phyloP scores from a whole-genome alignment of 2,113 vertebrate genomes.

The Nansenia antarctica region DNA sequence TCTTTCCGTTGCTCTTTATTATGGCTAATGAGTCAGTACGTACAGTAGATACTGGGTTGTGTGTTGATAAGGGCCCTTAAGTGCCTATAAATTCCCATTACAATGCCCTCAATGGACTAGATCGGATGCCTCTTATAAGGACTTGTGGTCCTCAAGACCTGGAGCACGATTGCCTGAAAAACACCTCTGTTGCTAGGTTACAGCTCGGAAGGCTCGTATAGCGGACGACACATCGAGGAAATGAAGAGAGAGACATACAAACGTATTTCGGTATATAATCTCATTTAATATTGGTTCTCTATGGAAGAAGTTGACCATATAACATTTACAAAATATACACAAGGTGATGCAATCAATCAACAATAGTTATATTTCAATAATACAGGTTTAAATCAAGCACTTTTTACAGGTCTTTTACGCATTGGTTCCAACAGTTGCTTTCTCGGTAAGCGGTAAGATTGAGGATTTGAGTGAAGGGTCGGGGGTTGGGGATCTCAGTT shows the following conservation, averaged over 20 bases:
- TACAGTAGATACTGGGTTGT: no score
- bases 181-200: slow-evolving; percentile 69
- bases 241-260: slow-evolving; percentile 24
- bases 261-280: slow-evolving; percentile 44
- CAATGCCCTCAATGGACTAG: slow-evolving; percentile 24
- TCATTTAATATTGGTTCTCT: slow-evolving; percentile 69
- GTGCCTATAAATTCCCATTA: neutral
- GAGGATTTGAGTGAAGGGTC: neutral
- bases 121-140: slow-evolving; percentile 31
- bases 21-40: neutral
- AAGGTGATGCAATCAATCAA: slow-evolving; percentile 54
- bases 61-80: no score
- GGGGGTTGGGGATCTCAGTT: neutral
- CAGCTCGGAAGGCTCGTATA: slow-evolving; percentile 11
- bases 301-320: slow-evolving; percentile 51
- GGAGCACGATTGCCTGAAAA: slow-evolving; percentile 42
- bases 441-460: slow-evolving; percentile 34
- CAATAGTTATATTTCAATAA: slow-evolving; percentile 61
- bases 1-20: neutral
- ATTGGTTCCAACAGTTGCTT: slow-evolving; percentile 42
- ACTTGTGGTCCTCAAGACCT: slow-evolving; percentile 42
- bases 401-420: slow-evolving; percentile 43
- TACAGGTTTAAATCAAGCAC: slow-evolving; percentile 62
- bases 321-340: slow-evolving; percentile 75
- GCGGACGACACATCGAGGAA: slow-evolving; percentile 13